Evolutionary conservation across 2,888 invertebrate species (phyloP).

Genomic region (Vanessa cardui): DNA sequence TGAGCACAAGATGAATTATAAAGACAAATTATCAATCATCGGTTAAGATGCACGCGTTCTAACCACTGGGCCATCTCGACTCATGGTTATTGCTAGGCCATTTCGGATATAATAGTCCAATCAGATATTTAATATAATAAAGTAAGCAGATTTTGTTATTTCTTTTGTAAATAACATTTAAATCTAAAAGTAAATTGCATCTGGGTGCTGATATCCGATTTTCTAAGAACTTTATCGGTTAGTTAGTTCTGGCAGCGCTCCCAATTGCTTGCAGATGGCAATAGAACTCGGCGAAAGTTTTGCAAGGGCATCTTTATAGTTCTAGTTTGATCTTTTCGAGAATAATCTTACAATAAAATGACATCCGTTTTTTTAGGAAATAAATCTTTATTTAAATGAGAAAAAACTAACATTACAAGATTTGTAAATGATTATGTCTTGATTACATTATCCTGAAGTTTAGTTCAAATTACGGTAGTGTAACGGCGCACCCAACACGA

Average conservation of each 20-base stretch:
- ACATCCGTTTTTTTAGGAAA: not conserved
- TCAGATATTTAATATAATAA: not conserved
- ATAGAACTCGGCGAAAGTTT: conserved; percentile 46
- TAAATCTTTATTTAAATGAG: no score
- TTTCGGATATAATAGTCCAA: no score
- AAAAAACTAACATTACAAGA: not conserved
- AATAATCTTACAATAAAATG: not conserved
- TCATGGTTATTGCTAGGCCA: no score
- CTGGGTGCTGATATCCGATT: conserved; percentile 55
- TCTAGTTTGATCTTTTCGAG: not conserved
- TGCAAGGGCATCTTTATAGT: conserved; percentile 9
- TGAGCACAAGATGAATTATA: no score
- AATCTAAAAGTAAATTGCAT: conserved; percentile 30
- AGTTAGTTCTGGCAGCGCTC: conserved; percentile 67
- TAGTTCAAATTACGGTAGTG: no score
- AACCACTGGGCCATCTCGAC: no score
- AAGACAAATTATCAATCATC: no score
- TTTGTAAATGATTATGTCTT: no score
- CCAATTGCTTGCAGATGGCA: conserved; percentile 68
- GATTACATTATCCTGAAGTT: no score
- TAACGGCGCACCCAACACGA: no score
- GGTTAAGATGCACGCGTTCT: no score
- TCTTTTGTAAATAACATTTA: conserved; percentile 12
- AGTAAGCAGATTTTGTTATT: not conserved
- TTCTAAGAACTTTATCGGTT: conserved; percentile 50